Evolutionary conservation across 2,888 invertebrate species (phyloP).

Genomic region (Azorinus chamasolen): DNA sequence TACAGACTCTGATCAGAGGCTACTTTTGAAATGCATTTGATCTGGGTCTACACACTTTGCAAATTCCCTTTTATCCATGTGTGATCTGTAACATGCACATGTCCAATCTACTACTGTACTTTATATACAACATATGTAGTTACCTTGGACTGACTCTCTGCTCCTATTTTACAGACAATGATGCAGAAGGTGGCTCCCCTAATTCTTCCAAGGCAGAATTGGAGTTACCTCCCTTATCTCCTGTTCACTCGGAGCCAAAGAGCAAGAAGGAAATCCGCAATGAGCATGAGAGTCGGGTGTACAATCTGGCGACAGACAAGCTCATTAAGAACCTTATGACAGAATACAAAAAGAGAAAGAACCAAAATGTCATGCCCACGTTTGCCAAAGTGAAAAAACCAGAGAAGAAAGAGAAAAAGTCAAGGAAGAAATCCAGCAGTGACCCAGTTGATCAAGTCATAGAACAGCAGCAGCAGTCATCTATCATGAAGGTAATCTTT

Average conservation of each 20-base stretch:
- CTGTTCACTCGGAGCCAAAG: conserved; percentile 48
- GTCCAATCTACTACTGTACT: too few relatives aligned
- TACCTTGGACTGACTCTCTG: too few relatives aligned
- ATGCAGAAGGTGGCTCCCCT: too few relatives aligned
- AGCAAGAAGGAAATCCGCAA: conserved; percentile 79
- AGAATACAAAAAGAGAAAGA: conserved; percentile 88
- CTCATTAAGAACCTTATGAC: conserved; percentile 87
- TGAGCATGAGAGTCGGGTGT: conserved; percentile 84
- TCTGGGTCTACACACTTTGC: too few relatives aligned
- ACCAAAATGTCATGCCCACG: conserved; percentile 87
- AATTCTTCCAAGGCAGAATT: conserved; percentile 22
- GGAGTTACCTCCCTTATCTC: conserved; percentile 52
- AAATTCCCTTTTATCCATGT: too few relatives aligned
- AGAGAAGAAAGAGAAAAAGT: conserved; percentile 42
- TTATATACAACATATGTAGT: too few relatives aligned
- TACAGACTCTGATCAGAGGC: too few relatives aligned
- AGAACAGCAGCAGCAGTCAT: conserved; percentile 93
- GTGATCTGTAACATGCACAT: too few relatives aligned
- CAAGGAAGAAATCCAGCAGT: conserved; percentile 55
- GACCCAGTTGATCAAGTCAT: conserved; percentile 86
- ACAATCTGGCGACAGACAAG: conserved; percentile 87
- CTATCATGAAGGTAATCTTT: conserved; percentile 92
- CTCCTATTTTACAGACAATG: too few relatives aligned
- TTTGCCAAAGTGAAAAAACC: conserved; percentile 67
- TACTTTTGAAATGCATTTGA: too few relatives aligned